Evolutionary conservation across 2,797 vertebrate species (phyloP), one percentile per base, ranked within the genome.

Genomic region (Nasua narica): DNA sequence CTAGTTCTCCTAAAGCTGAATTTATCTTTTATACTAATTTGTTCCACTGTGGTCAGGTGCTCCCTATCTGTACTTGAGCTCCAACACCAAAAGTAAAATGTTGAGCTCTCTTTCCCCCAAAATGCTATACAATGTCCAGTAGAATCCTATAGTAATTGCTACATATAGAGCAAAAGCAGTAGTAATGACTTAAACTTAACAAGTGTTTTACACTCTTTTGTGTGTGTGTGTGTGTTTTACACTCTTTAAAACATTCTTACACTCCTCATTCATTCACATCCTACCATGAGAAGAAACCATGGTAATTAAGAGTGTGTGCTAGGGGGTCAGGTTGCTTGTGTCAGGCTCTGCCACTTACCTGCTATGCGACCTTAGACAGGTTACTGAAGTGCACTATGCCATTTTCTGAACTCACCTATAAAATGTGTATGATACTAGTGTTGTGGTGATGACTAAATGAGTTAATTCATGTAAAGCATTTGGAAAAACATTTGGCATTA

Each of bases 21-120:
- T 58, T 70, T 85, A n/a, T 10, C 40, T 58, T 76, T 91, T 35
- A 48, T 50, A 25, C 29, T 74, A 65, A 70, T 77, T 86, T 82
- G 7, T 19, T 25, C 74, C 65, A 3, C 43, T 76, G 43, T 84
- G 50, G 18, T 85, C 23, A 70, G 12, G 15, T 46, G 19, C 35
- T 88, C 13, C 43, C 65, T 65, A 6, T 25, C 25, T 43, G 35
- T 21, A 19, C 43, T 2, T 77, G 11, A 91, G 54, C 37, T 35
- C 35, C 54, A 91, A 48, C 23, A 83, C 23, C 50, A 89, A 85
- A 85, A 87, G 58, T 60, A 82, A 43, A 96, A 58, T 58, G 48
- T 25, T 86, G 29, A 70, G 54, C 40, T 67, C 18, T 15, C 37
- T 50, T 79, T 74, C 5, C 11, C 32, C 54, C 0, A 0, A 40